Evolutionary conservation across 2,113 vertebrate genomes (phyloP).

Genomic region (Brachyhypopomus gauderio): DNA sequence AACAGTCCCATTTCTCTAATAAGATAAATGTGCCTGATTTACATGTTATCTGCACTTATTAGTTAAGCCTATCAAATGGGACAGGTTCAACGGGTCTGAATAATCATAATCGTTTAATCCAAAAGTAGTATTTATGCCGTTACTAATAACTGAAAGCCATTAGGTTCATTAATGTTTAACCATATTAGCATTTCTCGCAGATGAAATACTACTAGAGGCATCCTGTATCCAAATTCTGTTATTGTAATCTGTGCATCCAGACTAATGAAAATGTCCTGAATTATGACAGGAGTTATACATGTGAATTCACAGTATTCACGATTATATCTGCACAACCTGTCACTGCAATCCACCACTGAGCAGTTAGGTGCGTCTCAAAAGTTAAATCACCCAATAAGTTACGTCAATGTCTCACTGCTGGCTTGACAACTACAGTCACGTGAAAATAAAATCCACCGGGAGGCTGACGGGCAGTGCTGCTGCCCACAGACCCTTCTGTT

Average conservation of each 20-base stretch:
- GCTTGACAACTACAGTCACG: neutral
- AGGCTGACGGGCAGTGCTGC: neutral
- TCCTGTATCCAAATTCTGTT: too few species aligned
- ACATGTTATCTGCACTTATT: too few species aligned
- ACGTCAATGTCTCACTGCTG: neutral
- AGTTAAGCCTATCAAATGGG: too few species aligned
- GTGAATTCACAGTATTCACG: neutral
- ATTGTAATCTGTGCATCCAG: too few species aligned
- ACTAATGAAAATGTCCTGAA: too few species aligned
- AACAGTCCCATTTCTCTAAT: too few species aligned
- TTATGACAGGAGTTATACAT: too few species aligned
- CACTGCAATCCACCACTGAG: neutral
- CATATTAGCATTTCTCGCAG: too few species aligned
- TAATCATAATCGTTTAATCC: neutral
- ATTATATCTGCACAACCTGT: neutral
- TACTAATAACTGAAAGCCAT: neutral
- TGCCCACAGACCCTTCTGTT: conserved; percentile 4
- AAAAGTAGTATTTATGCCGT: neutral
- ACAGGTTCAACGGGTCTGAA: neutral
- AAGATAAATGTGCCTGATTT: too few species aligned
- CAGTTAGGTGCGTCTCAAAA: neutral
- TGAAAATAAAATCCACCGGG: neutral
- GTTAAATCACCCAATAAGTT: neutral
- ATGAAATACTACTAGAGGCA: too few species aligned
- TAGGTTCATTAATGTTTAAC: too few species aligned